Conservation (phyloP, 2,113 vertebrate genomes). For the Rhinolophus sinicus region DNA sequence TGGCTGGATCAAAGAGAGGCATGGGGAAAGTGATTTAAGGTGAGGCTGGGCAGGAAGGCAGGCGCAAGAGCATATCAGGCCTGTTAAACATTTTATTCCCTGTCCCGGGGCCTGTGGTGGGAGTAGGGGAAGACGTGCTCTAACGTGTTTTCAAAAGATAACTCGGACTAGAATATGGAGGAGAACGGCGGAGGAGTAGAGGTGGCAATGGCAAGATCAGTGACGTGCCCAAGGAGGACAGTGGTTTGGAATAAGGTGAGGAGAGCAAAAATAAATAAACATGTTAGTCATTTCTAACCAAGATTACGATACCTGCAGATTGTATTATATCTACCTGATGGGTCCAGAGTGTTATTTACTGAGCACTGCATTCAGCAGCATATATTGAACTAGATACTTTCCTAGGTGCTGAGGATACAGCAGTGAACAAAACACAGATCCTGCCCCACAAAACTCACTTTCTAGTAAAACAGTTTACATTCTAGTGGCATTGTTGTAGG, state of each 20-base stretch:
- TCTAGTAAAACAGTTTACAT: neutral
- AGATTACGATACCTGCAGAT: fast-evolving
- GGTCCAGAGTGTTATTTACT: neutral
- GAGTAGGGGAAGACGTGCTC: neutral
- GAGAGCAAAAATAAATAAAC: neutral
- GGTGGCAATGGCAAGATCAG: neutral
- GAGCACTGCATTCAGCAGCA: neutral
- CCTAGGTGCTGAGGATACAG: neutral
- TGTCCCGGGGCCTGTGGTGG: neutral
- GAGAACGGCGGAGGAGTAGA: neutral
- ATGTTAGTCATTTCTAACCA: neutral
- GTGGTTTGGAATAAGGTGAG: neutral
- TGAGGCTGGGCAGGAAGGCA: neutral
- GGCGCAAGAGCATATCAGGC: no score
- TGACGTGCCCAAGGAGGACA: neutral
- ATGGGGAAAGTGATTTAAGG: neutral
- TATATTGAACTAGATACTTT: neutral
- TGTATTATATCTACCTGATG: neutral
- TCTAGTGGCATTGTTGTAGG: neutral
- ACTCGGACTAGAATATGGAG: neutral
- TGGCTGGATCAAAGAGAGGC: neutral
- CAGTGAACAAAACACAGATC: neutral
- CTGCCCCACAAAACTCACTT: neutral
- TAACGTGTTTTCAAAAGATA: neutral
- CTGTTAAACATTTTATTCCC: neutral